Percentiles rank a stretch among this genome's conserved stretches.
These are phyloP conservation scores for Cervus canadensis DNA, from an alignment of 2,113 vertebrate species.

Conservation along the genomic window DNA sequence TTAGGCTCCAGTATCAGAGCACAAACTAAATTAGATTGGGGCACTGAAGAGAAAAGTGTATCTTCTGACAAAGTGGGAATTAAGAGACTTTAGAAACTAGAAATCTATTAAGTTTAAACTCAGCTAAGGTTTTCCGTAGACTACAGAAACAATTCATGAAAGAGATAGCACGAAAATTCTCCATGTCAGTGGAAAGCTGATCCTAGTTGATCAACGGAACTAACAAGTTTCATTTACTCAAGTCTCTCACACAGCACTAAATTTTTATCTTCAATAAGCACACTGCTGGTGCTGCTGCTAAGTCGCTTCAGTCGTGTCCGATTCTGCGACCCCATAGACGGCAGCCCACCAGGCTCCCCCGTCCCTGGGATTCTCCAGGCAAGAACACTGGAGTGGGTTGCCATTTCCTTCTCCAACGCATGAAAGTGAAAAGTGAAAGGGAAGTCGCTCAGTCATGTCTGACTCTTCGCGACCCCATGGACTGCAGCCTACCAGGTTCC, in stretches of 20 bases:
- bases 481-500: too few relatives aligned
- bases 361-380: too few relatives aligned
- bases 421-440: too few relatives aligned
- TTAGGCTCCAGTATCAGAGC: conserved; percentile 46
- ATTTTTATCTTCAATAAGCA: not conserved
- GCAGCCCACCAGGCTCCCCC: too few relatives aligned
- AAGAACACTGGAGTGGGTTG: too few relatives aligned
- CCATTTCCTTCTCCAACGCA: too few relatives aligned
- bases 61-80: conserved; percentile 52
- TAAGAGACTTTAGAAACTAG: conserved; percentile 40
- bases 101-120: conserved; percentile 55
- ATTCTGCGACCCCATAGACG: too few relatives aligned
- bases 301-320: too few relatives aligned
- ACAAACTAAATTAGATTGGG: conserved; percentile 51
- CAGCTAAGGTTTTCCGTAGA: conserved; percentile 1
- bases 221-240: not conserved
- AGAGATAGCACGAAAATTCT: not conserved
- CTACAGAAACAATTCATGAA: not conserved
- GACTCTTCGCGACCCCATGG: too few relatives aligned
- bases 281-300: too few relatives aligned
- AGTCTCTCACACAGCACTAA: not conserved
- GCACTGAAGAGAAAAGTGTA: conserved; percentile 32
- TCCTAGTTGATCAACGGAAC: not conserved
- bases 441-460: too few relatives aligned
- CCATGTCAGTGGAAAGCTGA: not conserved